phyloP scores from a whole-genome alignment of 2,888 invertebrate genomes.

The Pseudeuparius sepicola region DNA sequence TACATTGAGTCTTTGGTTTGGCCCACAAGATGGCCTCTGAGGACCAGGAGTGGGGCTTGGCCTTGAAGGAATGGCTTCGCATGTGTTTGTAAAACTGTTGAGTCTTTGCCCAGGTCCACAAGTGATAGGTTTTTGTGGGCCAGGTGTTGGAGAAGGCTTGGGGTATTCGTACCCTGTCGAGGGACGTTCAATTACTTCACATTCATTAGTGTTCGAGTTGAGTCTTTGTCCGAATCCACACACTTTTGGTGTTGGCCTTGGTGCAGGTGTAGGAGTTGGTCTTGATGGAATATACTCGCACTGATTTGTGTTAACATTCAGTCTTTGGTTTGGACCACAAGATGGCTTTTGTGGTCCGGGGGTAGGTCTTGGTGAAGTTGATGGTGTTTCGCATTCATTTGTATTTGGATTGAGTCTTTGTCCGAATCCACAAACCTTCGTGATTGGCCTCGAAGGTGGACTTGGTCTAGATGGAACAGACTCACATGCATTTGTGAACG shows the following conservation, averaged over 20 bases:
- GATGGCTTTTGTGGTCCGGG: too few relatives aligned
- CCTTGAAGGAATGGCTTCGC: slow-evolving; percentile 18
- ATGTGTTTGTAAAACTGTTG: slow-evolving; percentile 27
- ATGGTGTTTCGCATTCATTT: slow-evolving; percentile 9
- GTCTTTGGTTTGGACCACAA: too few relatives aligned
- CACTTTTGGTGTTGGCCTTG: slow-evolving; percentile 2
- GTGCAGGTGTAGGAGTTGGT: too few relatives aligned
- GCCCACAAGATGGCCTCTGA: too few relatives aligned
- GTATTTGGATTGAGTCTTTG: slow-evolving; percentile 1
- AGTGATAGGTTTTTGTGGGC: slow-evolving; percentile 34
- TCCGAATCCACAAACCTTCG: slow-evolving; percentile 19
- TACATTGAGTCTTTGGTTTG: too few relatives aligned
- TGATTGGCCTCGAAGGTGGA: slow-evolving; percentile 4
- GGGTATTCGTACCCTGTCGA: not conserved
- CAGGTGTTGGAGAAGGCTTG: slow-evolving; percentile 1
- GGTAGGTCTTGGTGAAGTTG: slow-evolving; percentile 25
- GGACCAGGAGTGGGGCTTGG: too few relatives aligned
- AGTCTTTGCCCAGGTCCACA: slow-evolving; percentile 33
- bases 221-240: slow-evolving; percentile 9
- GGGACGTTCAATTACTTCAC: slow-evolving; percentile 26
- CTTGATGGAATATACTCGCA: too few relatives aligned
- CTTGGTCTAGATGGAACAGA: not conserved
- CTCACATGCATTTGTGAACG: slow-evolving; percentile 1
- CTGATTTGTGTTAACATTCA: too few relatives aligned
- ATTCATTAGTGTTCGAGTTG: slow-evolving; percentile 12